Evolutionary conservation across 2,888 invertebrate species (phyloP).

Genomic region (Dysmachus trigonus): DNA sequence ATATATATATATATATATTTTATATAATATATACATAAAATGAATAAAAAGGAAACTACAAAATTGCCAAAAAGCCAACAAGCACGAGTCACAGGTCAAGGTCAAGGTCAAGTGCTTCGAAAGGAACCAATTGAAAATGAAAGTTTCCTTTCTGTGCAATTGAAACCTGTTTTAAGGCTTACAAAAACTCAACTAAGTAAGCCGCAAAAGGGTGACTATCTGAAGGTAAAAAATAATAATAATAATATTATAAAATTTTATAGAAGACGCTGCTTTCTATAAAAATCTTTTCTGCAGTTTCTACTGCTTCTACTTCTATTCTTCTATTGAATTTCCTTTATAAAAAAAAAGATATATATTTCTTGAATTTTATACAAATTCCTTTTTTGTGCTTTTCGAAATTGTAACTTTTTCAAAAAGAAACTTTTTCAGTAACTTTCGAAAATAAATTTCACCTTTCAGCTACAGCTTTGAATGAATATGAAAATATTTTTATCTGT

Average conservation of each 20-base stretch:
- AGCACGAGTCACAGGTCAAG: not conserved
- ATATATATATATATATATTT: not conserved
- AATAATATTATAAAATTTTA: constrained; percentile 10
- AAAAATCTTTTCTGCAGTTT: not conserved
- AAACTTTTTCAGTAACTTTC: too few relatives aligned
- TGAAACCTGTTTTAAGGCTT: constrained; percentile 70
- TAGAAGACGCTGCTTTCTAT: not conserved
- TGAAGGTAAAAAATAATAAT: constrained; percentile 59
- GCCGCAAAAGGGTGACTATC: constrained; percentile 59
- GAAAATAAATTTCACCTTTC: too few relatives aligned
- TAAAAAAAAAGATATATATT: not conserved
- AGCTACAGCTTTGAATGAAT: not conserved
- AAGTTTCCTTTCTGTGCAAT: constrained; percentile 69
- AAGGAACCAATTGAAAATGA: constrained; percentile 66
- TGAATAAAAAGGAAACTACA: not conserved
- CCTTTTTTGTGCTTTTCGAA: too few relatives aligned
- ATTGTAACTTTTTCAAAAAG: too few relatives aligned
- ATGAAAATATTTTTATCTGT: too few relatives aligned
- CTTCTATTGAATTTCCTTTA: not conserved
- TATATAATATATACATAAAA: not conserved
- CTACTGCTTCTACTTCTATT: not conserved
- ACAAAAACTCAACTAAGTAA: constrained; percentile 58
- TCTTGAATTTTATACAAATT: too few relatives aligned
- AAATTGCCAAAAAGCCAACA: constrained; percentile 50
- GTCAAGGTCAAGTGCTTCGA: constrained; percentile 51